These are phyloP conservation scores for Planococcus citri DNA, from an alignment of 1,140 invertebrate species.

Conservation along the genomic window DNA sequence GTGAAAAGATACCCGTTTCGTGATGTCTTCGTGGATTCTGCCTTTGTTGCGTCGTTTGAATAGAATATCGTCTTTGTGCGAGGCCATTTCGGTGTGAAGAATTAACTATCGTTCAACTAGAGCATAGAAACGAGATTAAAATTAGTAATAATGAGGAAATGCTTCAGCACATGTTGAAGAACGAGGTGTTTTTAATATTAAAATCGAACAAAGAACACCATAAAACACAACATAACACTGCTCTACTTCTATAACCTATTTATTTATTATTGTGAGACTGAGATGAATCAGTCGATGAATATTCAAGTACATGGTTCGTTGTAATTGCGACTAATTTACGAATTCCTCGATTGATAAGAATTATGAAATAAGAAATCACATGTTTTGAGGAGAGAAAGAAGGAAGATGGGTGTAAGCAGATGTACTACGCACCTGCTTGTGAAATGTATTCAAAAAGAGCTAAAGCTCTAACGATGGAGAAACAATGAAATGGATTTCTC, in stretches of 20 bases:
- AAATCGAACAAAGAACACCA: background rate
- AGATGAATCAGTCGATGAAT: background rate
- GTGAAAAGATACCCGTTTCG: conserved; percentile 5
- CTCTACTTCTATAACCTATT: background rate
- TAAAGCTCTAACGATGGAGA: too few relatives aligned
- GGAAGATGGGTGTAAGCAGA: too few relatives aligned
- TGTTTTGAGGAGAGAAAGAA: too few relatives aligned
- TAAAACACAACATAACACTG: background rate
- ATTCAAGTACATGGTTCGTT: background rate
- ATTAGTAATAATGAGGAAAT: too few relatives aligned
- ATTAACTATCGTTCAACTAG: background rate
- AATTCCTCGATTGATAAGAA: background rate
- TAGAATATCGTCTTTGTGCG: background rate
- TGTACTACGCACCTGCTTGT: too few relatives aligned
- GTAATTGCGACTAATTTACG: background rate
- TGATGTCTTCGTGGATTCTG: background rate
- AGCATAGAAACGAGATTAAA: too few relatives aligned
- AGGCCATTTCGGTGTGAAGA: background rate
- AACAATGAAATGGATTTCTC: too few relatives aligned
- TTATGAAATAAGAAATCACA: too few relatives aligned
- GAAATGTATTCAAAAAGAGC: too few relatives aligned
- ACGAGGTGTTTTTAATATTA: background rate
- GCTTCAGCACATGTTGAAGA: too few relatives aligned
- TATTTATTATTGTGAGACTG: too few relatives aligned
- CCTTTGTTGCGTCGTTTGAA: background rate